Evolutionary conservation across 1,140 invertebrate genomes (phyloP).

Genomic region (Danaus melanippus): DNA sequence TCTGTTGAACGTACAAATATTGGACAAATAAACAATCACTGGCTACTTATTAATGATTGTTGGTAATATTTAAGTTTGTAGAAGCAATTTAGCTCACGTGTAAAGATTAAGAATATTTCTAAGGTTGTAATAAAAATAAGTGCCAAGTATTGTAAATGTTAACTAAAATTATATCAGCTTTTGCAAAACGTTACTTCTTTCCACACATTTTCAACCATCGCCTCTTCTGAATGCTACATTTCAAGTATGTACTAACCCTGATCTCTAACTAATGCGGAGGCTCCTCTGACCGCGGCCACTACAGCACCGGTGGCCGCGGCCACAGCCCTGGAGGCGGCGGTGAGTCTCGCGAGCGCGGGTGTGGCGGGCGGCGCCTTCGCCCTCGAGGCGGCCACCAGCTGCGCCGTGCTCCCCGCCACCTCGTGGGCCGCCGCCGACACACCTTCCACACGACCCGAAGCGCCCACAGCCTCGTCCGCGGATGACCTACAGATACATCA

Average conservation of each 20-base stretch:
- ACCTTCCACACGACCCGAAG: slow-evolving; percentile 92
- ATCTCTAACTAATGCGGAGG: slow-evolving; percentile 35
- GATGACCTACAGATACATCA: slow-evolving; percentile 78
- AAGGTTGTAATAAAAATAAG: too few relatives aligned
- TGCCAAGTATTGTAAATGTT: too few relatives aligned
- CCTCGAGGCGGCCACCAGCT: slow-evolving; percentile 95
- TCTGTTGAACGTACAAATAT: slow-evolving; percentile 70
- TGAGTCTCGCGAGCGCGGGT: slow-evolving; percentile 82
- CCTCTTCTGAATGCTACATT: background rate
- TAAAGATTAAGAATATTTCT: too few relatives aligned
- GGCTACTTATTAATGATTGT: too few relatives aligned
- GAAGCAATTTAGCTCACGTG: too few relatives aligned
- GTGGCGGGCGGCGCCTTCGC: slow-evolving; percentile 91
- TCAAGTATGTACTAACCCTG: slow-evolving; percentile 26
- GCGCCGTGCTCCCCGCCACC: slow-evolving; percentile 96
- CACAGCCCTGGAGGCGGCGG: slow-evolving; percentile 88
- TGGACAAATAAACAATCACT: too few relatives aligned
- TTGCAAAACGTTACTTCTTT: too few relatives aligned
- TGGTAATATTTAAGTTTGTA: too few relatives aligned
- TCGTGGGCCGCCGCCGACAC: slow-evolving; percentile 97
- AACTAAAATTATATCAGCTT: too few relatives aligned
- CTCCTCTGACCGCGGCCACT: slow-evolving; percentile 90
- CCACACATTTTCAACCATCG: too few relatives aligned
- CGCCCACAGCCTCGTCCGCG: slow-evolving; percentile 92
- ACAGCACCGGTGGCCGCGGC: slow-evolving; percentile 92